These are phyloP conservation scores for Dolichallabes microphthalmus DNA, from an alignment of 2,113 vertebrate species.

Conservation along the genomic window DNA sequence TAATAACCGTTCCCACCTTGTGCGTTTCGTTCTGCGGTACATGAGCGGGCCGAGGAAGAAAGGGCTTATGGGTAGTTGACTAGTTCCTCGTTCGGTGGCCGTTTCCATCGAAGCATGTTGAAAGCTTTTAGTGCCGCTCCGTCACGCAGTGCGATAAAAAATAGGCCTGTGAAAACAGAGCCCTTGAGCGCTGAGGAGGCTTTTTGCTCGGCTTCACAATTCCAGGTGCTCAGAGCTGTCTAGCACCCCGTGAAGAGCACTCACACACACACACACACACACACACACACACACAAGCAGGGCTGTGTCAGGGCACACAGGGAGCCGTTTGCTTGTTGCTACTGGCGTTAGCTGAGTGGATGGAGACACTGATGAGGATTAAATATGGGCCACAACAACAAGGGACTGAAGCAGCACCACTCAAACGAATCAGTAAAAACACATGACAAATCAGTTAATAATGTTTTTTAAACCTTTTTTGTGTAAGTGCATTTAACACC, in stretches of 20 bases:
- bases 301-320: slow-evolving; percentile 84
- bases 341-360: slow-evolving; percentile 86
- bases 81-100: slow-evolving; percentile 56
- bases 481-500: neutral
- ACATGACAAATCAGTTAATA: no score
- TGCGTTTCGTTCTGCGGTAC: neutral
- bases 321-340: slow-evolving; percentile 92
- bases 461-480: no score
- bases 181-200: slow-evolving; percentile 77
- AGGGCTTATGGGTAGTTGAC: slow-evolving; percentile 10
- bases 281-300: slow-evolving; percentile 65
- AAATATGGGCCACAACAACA: slow-evolving; percentile 74
- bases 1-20: neutral
- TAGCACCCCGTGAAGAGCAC: slow-evolving; percentile 84
- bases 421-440: slow-evolving; percentile 23
- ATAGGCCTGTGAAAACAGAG: slow-evolving; percentile 88
- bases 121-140: slow-evolving; percentile 61
- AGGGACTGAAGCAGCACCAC: slow-evolving; percentile 51
- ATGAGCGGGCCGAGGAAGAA: slow-evolving; percentile 13
- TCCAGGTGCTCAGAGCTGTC: slow-evolving; percentile 90
- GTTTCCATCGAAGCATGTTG: slow-evolving; percentile 54
- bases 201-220: slow-evolving; percentile 88
- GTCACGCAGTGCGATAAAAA: slow-evolving; percentile 63
- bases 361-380: slow-evolving; percentile 87
- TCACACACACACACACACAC: slow-evolving; percentile 72